A percentile compares a stretch with the other conserved stretches of the same genome.
These are phyloP conservation scores for Heterodera filipjevi DNA, from an alignment of 2,888 invertebrate genomes.

Conservation along the genomic window DNA sequence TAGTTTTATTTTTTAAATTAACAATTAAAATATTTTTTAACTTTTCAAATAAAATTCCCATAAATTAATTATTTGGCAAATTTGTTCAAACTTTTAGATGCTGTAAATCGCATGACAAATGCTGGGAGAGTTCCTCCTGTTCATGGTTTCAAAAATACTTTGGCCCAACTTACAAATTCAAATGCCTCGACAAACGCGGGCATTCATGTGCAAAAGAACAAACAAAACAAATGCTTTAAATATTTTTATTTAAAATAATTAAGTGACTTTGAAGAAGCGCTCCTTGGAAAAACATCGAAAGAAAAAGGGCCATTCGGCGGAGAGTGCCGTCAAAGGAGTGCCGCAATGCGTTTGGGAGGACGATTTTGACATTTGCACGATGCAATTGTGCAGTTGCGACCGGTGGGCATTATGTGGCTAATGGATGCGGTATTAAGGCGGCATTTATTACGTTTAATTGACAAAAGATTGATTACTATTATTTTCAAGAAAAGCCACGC, in stretches of 20 bases:
- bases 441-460: too few relatives aligned
- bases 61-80: too few relatives aligned
- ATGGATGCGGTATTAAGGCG: neutral
- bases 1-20: neutral
- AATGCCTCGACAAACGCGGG: neutral
- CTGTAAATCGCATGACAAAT: neutral
- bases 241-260: too few relatives aligned
- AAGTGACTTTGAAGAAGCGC: neutral
- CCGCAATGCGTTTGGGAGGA: neutral
- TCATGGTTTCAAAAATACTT: slow-evolving; percentile 6
- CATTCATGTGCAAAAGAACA: neutral
- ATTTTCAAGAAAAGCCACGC: too few relatives aligned
- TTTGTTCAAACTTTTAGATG: neutral
- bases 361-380: neutral
- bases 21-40: neutral
- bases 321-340: neutral
- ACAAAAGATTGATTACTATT: too few relatives aligned
- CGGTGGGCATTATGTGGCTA: neutral
- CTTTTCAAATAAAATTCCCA: too few relatives aligned
- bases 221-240: neutral
- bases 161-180: neutral
- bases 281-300: neutral
- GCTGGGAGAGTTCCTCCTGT: neutral
- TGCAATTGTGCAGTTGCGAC: slow-evolving; percentile 9
- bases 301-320: neutral